These are phyloP conservation scores for Zonitis immaculata DNA, from an alignment of 2,888 invertebrate species.

Conservation along the genomic window DNA sequence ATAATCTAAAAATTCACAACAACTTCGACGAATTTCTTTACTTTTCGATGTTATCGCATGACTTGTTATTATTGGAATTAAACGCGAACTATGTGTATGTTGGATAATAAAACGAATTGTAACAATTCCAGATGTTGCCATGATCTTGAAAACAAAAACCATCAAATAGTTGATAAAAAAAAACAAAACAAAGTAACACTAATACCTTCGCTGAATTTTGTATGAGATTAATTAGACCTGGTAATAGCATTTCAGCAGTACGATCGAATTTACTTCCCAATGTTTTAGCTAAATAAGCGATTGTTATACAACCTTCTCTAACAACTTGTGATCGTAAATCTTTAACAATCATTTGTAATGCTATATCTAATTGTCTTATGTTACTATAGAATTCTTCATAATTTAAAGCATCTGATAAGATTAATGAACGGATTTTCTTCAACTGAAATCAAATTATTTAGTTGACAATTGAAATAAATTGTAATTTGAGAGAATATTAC, in stretches of 20 bases:
- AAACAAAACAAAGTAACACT: no score
- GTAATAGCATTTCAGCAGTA: conserved; percentile 78
- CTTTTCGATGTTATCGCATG: conserved; percentile 80
- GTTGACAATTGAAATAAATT: background rate
- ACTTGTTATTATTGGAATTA: conserved; percentile 73
- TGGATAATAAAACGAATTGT: conserved; percentile 84
- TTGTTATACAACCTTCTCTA: conserved; percentile 91
- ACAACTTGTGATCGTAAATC: conserved; percentile 90
- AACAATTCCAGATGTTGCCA: conserved; percentile 83
- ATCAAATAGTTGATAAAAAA: no score
- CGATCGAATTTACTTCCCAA: conserved; percentile 79
- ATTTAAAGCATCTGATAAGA: conserved; percentile 71
- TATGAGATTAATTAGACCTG: conserved; percentile 81
- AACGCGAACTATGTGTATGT: conserved; percentile 73
- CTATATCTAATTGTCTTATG: conserved; percentile 73
- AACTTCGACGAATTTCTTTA: conserved; percentile 77
- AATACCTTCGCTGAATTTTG: conserved; percentile 95
- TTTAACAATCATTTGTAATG: conserved; percentile 77
- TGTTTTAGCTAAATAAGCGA: conserved; percentile 85
- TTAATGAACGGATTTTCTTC: conserved; percentile 77
- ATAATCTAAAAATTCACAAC: conserved; percentile 78
- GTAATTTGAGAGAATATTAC: conserved; percentile 52
- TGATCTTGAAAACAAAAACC: no score
- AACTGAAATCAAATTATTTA: conserved; percentile 55
- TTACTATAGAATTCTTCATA: conserved; percentile 70